Evolutionary conservation across 2,113 vertebrate genomes (phyloP), one percentile per base, ranked within the genome.

Genomic region (Pomatostomus ruficeps): DNA sequence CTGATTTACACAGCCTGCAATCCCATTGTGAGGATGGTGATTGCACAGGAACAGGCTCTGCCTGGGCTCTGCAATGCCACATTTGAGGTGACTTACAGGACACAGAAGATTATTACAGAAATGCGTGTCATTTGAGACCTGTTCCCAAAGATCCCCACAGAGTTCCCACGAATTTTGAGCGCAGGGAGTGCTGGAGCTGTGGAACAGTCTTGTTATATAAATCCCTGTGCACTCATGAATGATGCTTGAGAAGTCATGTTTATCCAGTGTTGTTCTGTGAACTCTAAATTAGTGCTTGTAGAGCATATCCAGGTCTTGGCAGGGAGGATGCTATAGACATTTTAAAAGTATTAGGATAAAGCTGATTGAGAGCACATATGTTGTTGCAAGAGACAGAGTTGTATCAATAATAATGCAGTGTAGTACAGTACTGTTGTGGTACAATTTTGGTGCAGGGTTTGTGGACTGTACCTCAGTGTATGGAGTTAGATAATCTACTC

Each of bases 1-100:
- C 78, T 92, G 93, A 90, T 93, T 96, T 94, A 83, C 68, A 84
- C 70, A 82, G 87, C 83, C 71, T 78, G 54, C 90, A 96, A 85
- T 96, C 78, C 49, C 77, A 26, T 78, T 73, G 57, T 26, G 6
- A 85, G 83, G 61, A 71, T 75, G 65, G 79, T 9, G 26, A 88
- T 57, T 91, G 92, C 49, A 42, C 15, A 62, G 70, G 63, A 72
- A 12, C 63, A 95, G 68, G 61, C 61, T 26, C 36, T 93, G 78
- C 63, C 43, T 63, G 63, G 62, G 46, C 73, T 83, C 49, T 95
- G 85, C 68, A 40, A 12, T 82, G 46, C 65, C 35, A 65, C 1
- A 1, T 85, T 85, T 66, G 67, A 95, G 66, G 36, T 83, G 79
- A 88, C 40, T 83, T 87, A 28, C 43, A 63, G 77, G 65, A 59